A percentile compares a stretch with the other conserved stretches of the same genome.
Conservation (phyloP, 37 sponge, comb jelly and placozoan species). For the Crambe crambe region DNA sequence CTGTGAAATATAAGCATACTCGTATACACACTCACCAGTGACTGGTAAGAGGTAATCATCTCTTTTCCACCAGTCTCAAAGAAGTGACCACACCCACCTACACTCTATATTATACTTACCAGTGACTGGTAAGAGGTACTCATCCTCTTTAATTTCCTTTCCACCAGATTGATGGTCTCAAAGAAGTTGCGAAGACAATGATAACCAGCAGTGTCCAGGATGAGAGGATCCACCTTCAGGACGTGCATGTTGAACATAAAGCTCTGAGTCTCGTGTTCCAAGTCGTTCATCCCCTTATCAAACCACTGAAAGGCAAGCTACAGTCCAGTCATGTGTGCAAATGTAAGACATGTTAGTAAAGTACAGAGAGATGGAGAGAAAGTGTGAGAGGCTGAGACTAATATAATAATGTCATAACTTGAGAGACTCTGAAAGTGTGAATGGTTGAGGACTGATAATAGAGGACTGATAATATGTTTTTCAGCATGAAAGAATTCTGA, state of each 20-base stretch:
- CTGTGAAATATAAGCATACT: constrained; percentile 29
- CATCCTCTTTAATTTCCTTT: constrained; percentile 64
- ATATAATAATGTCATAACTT: no score
- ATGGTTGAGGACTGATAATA: background rate
- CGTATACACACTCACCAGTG: background rate
- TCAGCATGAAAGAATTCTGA: background rate
- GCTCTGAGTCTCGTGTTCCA: constrained; percentile 78
- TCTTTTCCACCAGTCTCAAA: constrained; percentile 72
- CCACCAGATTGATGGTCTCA: constrained; percentile 71
- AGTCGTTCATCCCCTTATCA: constrained; percentile 68
- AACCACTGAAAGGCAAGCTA: constrained; percentile 95
- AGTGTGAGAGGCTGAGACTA: no score
- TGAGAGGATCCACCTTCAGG: constrained; percentile 52
- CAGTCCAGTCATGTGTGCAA: background rate
- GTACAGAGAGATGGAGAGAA: background rate
- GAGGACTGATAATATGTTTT: background rate
- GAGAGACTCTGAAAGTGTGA: background rate
- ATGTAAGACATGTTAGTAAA: background rate
- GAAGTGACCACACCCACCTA: constrained; percentile 24
- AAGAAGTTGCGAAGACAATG: constrained; percentile 77
- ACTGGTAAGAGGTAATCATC: constrained; percentile 18
- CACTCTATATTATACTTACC: background rate
- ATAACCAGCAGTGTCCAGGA: constrained; percentile 71
- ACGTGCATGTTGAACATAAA: constrained; percentile 70
- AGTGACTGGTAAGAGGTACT: constrained; percentile 6